Percentiles rank a stretch among this genome's conserved stretches.
phyloP scores from a whole-genome alignment of 2,113 vertebrate species.

The Epinephelus cyanopodus region DNA sequence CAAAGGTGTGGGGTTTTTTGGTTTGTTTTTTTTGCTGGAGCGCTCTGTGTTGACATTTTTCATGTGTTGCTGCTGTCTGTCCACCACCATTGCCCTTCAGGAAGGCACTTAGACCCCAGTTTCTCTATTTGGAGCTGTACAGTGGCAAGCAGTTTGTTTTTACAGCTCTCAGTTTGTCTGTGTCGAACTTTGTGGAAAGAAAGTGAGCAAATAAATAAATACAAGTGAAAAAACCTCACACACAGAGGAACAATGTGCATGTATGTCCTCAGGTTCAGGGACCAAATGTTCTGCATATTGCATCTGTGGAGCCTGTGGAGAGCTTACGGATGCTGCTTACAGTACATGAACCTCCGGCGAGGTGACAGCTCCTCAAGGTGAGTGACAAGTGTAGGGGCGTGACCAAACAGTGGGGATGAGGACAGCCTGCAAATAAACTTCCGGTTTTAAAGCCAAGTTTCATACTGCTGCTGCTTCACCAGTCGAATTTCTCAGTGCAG shows the following conservation, averaged over 20 bases:
- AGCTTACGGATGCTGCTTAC: neutral
- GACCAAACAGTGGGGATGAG: neutral
- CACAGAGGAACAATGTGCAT: neutral
- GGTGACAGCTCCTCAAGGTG: constrained; percentile 5
- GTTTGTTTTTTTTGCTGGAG: neutral
- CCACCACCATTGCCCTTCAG: neutral
- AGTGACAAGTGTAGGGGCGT: constrained; percentile 11
- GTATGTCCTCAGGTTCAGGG: neutral
- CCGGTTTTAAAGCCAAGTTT: neutral
- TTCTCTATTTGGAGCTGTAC: no score
- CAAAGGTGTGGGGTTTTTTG: neutral
- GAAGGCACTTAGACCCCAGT: neutral
- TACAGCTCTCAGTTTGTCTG: neutral
- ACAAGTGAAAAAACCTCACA: neutral
- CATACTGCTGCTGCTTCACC: neutral
- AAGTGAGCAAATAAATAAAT: no score
- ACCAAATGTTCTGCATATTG: neutral
- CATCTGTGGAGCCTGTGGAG: neutral
- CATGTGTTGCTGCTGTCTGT: no score
- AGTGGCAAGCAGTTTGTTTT: neutral
- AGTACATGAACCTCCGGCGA: neutral
- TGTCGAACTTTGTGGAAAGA: neutral
- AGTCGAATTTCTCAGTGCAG: neutral
- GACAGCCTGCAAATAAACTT: neutral
- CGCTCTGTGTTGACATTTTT: neutral